Conservation (phyloP, 2,797 vertebrate genomes). For the Bucorvus abyssinicus region DNA sequence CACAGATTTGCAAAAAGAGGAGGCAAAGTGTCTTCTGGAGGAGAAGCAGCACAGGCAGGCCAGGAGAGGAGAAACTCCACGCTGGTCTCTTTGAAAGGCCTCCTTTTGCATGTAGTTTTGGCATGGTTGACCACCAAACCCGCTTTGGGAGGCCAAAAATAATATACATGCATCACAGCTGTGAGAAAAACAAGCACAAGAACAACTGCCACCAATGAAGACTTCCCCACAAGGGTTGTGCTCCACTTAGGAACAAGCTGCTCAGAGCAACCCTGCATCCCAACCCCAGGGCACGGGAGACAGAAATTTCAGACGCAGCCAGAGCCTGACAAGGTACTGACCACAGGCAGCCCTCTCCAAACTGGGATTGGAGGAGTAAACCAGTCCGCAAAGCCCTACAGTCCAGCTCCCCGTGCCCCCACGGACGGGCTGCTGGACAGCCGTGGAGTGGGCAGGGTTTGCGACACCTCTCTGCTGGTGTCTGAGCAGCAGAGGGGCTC, state of each 20-base stretch:
- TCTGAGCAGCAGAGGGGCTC: not conserved
- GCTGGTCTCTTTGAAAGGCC: not conserved
- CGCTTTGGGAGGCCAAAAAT: not conserved
- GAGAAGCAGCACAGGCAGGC: not conserved
- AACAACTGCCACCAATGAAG: not conserved
- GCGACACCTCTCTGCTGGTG: not conserved
- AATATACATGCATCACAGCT: not conserved
- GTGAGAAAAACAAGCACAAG: not conserved
- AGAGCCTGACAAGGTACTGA: not conserved
- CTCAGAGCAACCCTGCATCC: not conserved
- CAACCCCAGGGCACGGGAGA: not conserved
- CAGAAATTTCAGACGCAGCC: not conserved
- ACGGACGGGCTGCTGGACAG: rapidly evolving
- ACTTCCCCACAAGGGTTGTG: not conserved
- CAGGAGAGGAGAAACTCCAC: not conserved
- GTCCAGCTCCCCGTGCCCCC: rapidly evolving
- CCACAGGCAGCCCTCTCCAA: not conserved
- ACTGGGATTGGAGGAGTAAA: not conserved
- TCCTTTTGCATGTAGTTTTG: not conserved
- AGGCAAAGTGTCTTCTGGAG: not conserved
- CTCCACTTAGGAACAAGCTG: not conserved
- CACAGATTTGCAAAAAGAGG: not conserved
- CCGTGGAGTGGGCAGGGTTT: rapidly evolving
- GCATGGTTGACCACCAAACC: not conserved
- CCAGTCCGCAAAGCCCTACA: not conserved